phyloP scores from a whole-genome alignment of 1,140 invertebrate species.

The Drosophila sucinea region DNA sequence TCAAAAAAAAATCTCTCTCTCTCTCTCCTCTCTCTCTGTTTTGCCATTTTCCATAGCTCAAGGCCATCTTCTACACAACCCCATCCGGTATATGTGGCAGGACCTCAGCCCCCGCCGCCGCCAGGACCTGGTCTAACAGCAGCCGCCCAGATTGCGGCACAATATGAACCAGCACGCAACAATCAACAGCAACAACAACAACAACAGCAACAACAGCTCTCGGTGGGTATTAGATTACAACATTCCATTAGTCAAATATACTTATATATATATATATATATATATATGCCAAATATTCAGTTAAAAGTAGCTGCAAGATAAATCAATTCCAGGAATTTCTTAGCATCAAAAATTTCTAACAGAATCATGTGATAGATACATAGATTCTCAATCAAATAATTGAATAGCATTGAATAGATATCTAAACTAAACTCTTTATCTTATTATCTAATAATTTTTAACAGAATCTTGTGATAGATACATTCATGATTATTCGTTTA shows the following conservation, averaged over 20 bases:
- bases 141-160: slow-evolving; percentile 77
- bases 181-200: slow-evolving; percentile 58
- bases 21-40: neutral
- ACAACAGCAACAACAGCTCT: slow-evolving; percentile 59
- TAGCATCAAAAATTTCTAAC: too few species aligned
- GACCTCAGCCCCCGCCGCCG: slow-evolving; percentile 42
- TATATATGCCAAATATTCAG: neutral
- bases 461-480: too few species aligned
- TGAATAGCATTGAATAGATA: too few species aligned
- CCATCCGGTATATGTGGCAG: slow-evolving; percentile 68
- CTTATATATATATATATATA: slow-evolving; percentile 12
- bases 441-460: too few species aligned
- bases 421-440: too few species aligned
- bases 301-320: neutral
- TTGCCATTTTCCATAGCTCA: slow-evolving; percentile 51
- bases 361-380: too few species aligned
- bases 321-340: neutral
- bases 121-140: slow-evolving; percentile 48
- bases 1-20: slow-evolving; percentile 12
- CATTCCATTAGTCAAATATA: slow-evolving; percentile 15
- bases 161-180: slow-evolving; percentile 77
- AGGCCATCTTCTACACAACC: slow-evolving; percentile 63
- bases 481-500: too few species aligned
- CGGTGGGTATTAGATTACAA: slow-evolving; percentile 59
- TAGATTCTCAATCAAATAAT: too few species aligned